Evolutionary conservation across 2,113 vertebrate genomes (phyloP).

Genomic region (Rhynchomys soricoides): DNA sequence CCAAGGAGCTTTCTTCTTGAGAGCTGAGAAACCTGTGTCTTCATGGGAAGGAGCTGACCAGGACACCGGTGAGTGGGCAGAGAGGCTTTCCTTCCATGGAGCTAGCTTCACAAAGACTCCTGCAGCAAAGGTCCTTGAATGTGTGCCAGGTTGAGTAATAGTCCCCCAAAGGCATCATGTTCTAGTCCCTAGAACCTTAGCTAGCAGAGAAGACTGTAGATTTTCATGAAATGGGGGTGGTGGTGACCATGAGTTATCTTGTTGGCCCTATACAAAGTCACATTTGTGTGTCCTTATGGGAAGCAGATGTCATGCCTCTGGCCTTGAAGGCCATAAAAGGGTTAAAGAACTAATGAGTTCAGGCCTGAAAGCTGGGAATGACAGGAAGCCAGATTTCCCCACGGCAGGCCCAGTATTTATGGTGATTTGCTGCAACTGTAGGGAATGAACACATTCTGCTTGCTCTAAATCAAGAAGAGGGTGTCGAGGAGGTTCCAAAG

Average conservation of each 20-base stretch:
- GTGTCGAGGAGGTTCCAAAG: too few species aligned
- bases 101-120: neutral
- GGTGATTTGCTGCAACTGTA: neutral
- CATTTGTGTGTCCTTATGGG: neutral
- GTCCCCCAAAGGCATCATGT: neutral
- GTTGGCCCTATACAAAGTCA: neutral
- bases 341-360: neutral
- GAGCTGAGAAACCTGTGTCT: neutral
- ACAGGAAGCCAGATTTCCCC: too few species aligned
- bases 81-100: neutral
- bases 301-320: neutral
- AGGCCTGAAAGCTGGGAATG: neutral
- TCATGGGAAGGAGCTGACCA: neutral
- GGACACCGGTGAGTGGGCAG: neutral
- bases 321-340: neutral
- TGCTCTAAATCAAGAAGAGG: neutral
- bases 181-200: neutral
- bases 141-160: neutral
- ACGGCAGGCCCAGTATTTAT: neutral
- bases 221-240: neutral
- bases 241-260: neutral
- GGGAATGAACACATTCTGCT: neutral
- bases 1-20: neutral
- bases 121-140: neutral
- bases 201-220: neutral